Evolutionary conservation across 2,797 vertebrate genomes (phyloP), one percentile per base, ranked within the genome.

Genomic region (Morelia viridis): DNA sequence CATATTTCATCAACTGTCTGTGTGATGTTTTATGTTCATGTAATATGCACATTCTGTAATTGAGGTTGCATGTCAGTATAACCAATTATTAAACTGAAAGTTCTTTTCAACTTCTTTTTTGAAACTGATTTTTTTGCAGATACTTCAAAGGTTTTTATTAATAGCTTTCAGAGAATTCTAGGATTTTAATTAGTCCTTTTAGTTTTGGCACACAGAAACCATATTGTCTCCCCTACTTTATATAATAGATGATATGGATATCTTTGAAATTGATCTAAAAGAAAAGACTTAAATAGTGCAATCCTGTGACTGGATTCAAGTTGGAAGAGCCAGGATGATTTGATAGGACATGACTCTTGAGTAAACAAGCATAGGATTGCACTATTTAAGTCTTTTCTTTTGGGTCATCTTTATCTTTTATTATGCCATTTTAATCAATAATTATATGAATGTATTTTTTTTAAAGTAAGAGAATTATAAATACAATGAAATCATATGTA

Each of bases 21-120:
- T 71, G 68, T 85, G 85, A 60, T 58, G 50, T 41, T 22, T 68
- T 65, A 85, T 92, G 53, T 68, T 83, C 85, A 89, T 26, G 35
- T 89, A 85, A 89, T 85, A 46, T 71, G 53, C 41, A 35, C 35
- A 85, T 64, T 92, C 80, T 56, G 50, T 92, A 92, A 92, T 50
- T 92, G 62, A 89, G 64, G 87, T 62, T 58, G 31, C 31, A n/a
- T 68, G 87, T 57, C 91, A 68, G 50, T 85, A 53, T 41, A 65
- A 62, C 76, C 50, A 89, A 15, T 85, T 92, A 89, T 92, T 89
- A 89, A 35, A 89, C n/a, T 68, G 12, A 46, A 91, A 62, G 91
- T 92, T 58, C 87, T 46, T 92, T 89, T 89, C 50, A 92, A 85
- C 50, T 22, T 41, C 87, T 89, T 85, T 46, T 85, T 61, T 68